Evolutionary conservation across 2,113 vertebrate genomes (phyloP), one percentile per base, ranked within the genome.

Genomic region (Lophochroa leadbeateri): DNA sequence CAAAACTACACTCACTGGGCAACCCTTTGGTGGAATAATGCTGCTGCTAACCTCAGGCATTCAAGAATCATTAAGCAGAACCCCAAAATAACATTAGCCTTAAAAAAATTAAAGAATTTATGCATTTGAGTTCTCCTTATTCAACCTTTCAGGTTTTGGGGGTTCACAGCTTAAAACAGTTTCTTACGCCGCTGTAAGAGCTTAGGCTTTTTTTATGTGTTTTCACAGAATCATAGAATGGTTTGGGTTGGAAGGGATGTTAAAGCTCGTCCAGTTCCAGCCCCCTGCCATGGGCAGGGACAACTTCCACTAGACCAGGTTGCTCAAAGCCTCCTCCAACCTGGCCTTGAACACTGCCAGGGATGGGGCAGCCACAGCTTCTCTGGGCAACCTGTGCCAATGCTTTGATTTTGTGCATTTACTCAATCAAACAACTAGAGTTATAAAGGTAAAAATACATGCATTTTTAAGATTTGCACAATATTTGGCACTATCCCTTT

Each of bases 61-160:
- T 46, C 2, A 2, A 52, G 41, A 92, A 41, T 17, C 1, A 0
- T 18, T 65, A 86, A 33, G 16, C 28, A 68, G 1, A 2, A 65
- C 10, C 6, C 39, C 23, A 57, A 49, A 78, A 72, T 61, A 76
- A 82, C 0, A 3, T 43, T 18, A 53, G 8, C 1, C n/a, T 61
- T 47, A 28, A 74, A 52, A 85, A 13, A 82, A 50, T 29, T 8
- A 7, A 14, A 24, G 33, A 82, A 24, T 13, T 13, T 31, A 28
- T 12, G 9, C 3, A 8, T 35, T 24, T 21, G 14, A 53, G 37
- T 83, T 87, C 11, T 77, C 16, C 49, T 76, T 74, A 43, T 77
- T 67, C 71, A 37, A 9, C 3, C 15, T 67, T 64, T 71, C 37
- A 70, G 19, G 33, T 2, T 86, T 50, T 84, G 9, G 29, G 16